phyloP scores from a whole-genome alignment of 2,888 invertebrate genomes.

The Tuberolachnus salignus region DNA sequence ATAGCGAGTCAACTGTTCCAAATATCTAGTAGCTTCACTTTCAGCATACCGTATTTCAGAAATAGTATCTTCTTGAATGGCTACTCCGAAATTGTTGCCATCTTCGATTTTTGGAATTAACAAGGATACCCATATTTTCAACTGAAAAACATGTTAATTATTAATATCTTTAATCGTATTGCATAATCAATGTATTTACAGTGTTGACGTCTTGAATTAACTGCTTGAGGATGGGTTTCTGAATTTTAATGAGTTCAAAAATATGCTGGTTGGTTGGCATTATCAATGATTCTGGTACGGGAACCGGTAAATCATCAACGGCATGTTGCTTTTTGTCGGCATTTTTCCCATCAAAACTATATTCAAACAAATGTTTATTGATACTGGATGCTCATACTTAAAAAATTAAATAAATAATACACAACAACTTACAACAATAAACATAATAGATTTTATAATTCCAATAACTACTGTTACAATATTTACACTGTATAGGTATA shows the following conservation, averaged over 20 bases:
- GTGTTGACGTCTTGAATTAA: constrained; percentile 94
- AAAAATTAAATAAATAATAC: too few species aligned
- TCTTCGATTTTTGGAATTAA: constrained; percentile 99
- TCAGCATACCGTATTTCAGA: constrained; percentile 97
- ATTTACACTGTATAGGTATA: too few species aligned
- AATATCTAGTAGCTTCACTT: constrained; percentile 95
- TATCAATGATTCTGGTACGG: constrained; percentile 67
- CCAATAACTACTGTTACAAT: too few species aligned
- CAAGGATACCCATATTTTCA: constrained; percentile 99
- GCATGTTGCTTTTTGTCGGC: constrained; percentile 24
- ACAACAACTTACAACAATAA: too few species aligned
- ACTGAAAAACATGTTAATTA: too few species aligned
- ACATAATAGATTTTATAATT: too few species aligned
- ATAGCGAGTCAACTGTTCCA: constrained; percentile 97
- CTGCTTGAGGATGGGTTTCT: constrained; percentile 94
- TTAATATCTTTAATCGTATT: too few species aligned
- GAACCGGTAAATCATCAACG: constrained; percentile 24
- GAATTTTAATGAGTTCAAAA: constrained; percentile 83
- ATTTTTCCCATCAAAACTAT: constrained; percentile 33
- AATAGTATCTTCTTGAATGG: constrained; percentile 96
- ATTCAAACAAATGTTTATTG: not conserved
- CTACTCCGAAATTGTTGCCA: constrained; percentile 99
- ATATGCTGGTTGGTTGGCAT: constrained; percentile 87
- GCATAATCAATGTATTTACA: constrained; percentile 66
- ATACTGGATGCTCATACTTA: too few species aligned